A percentile compares a stretch with the other conserved stretches of the same genome.
Evolutionary conservation across 2,888 invertebrate genomes (phyloP).

Genomic region (Drosophila paranaensis): DNA sequence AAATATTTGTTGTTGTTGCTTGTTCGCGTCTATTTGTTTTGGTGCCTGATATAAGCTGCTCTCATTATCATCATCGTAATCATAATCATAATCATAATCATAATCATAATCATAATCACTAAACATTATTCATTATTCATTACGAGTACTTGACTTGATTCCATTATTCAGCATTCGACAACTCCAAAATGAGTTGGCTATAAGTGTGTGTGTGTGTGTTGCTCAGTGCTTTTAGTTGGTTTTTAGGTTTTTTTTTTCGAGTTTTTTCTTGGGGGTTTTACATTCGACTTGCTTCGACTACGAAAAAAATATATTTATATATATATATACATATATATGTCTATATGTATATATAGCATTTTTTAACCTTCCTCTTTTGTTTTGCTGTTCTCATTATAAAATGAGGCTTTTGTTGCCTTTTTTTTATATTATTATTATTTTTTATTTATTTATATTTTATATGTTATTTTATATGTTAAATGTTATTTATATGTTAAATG

Average conservation of each 20-base stretch:
- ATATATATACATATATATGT: constrained; percentile 21
- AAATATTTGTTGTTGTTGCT: constrained; percentile 62
- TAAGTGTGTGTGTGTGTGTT: constrained; percentile 49
- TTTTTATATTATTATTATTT: constrained; percentile 20
- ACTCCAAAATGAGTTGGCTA: constrained; percentile 74
- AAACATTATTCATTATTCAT: constrained; percentile 43
- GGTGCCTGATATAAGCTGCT: constrained; percentile 73
- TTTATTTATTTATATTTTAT: neutral
- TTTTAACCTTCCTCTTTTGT: constrained; percentile 54
- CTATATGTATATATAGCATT: constrained; percentile 28
- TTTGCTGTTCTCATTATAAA: neutral
- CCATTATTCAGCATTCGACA: constrained; percentile 67
- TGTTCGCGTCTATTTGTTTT: constrained; percentile 43
- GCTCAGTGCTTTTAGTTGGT: constrained; percentile 63
- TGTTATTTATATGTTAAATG: constrained; percentile 17
- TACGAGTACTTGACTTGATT: constrained; percentile 52
- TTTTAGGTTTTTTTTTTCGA: constrained; percentile 33
- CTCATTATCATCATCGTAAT: constrained; percentile 38
- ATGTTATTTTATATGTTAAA: constrained; percentile 1
- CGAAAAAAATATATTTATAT: constrained; percentile 44
- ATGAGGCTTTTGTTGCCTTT: constrained; percentile 13
- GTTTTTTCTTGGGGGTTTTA: constrained; percentile 22
- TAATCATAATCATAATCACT: constrained; percentile 8
- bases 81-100: constrained; percentile 34
- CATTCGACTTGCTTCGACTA: constrained; percentile 48